Base-by-base conservation (phyloP, 2,888 invertebrate species). In the Phaonia tiefii region DNA sequence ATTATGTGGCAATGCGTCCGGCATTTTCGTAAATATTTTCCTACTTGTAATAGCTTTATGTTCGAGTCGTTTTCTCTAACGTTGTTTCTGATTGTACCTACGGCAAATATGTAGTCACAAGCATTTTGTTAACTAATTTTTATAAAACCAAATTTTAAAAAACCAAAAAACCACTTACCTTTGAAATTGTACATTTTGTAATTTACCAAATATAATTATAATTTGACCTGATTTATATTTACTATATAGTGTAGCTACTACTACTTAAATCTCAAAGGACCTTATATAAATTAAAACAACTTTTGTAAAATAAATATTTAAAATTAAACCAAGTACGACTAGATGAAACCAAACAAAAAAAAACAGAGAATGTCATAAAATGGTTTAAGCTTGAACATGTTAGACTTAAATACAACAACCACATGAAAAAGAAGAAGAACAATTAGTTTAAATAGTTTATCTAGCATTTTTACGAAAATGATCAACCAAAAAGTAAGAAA, bases 1-100 rank as follows among this genome's bases (percentile, higher is more conserved):
- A 86, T 92, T 94, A 90, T 94, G 94, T 85, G 94, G 94, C 54
- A 91, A 92, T 83, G 92, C 89, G 13, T 87, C 85, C 76, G 84
- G 84, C 67, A 80, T 88, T 58, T 86, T 87, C 81, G 85, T 86
- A 70, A 91, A 88, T 84, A 85, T 87, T 49, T 75, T 85, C 73
- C 85, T 91, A 83, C 80, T 91, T 73, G 76, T 89, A 71, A 79
- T 89, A 72, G 84, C 88, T 78, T 84, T 86, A 77, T 81, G 85
- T 81, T 74, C 89, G 70, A 87, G 85, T 80, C 86, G 85, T 83
- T 86, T 86, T 85, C 88, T 89, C 80, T 89, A 90, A 88, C 89
- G 85, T 76, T 84, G 79, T 74, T 54, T 58, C 49, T 8, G 69
- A 69, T 80, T 81, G 63, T 69, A 13, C 22, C 4, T 65, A 49